Percentiles rank a stretch among this genome's conserved stretches.
These are phyloP conservation scores for Synchiropus splendidus DNA, from an alignment of 2,113 vertebrate genomes.

Conservation along the genomic window DNA sequence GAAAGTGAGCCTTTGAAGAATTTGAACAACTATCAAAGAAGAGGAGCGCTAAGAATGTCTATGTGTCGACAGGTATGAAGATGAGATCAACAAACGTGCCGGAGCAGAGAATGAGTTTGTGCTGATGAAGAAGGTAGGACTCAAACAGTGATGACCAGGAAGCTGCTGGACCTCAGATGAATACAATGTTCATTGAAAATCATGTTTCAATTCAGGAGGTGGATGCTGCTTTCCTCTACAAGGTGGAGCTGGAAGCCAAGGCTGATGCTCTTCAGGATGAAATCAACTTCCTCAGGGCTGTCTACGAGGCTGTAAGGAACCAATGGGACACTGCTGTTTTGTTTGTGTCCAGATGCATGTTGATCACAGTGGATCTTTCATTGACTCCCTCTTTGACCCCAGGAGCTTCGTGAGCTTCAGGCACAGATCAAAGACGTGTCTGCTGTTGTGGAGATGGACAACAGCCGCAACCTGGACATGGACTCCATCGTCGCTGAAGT, in stretches of 20 bases:
- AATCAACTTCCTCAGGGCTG: constrained; percentile 81
- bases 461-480: constrained; percentile 80
- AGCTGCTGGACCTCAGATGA: too few species aligned
- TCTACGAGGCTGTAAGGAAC: constrained; percentile 78
- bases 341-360: too few species aligned
- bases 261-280: constrained; percentile 84
- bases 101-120: constrained; percentile 86
- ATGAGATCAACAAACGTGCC: constrained; percentile 89
- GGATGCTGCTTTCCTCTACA: constrained; percentile 86
- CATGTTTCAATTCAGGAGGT: constrained; percentile 68
- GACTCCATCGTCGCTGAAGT: constrained; percentile 82
- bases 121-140: constrained; percentile 82
- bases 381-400: background rate
- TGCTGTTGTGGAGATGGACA: constrained; percentile 86
- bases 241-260: constrained; percentile 86
- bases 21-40: too few species aligned
- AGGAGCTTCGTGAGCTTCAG: constrained; percentile 80
- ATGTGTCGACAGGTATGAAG: constrained; percentile 76
- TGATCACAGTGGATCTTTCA: too few species aligned
- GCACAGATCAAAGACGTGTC: constrained; percentile 81
- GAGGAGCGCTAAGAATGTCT: too few species aligned
- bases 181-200: background rate
- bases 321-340: too few species aligned
- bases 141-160: too few species aligned
- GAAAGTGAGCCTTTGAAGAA: constrained; percentile 67